phyloP scores from a whole-genome alignment of 2,888 invertebrate species.

The Matsumyia berberina region DNA sequence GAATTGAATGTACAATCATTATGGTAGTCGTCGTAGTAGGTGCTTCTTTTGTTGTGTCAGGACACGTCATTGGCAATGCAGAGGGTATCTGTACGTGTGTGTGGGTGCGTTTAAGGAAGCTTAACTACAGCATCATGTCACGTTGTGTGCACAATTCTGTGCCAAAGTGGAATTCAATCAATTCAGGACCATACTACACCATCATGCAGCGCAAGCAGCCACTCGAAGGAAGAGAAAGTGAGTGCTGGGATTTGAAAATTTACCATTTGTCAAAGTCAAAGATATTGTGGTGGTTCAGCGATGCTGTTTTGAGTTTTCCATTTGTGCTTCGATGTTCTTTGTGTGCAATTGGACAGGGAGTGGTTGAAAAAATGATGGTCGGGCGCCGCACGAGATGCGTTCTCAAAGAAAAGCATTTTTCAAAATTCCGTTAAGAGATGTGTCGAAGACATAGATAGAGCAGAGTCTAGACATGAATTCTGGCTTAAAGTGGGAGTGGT shows the following conservation, averaged over 20 bases:
- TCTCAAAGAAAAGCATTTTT: constrained; percentile 44
- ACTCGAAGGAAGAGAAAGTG: constrained; percentile 35
- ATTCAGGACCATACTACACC: constrained; percentile 64
- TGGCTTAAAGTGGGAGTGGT: constrained; percentile 1
- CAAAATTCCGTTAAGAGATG: constrained; percentile 24
- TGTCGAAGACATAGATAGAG: constrained; percentile 7
- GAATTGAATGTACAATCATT: constrained; percentile 73
- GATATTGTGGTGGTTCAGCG: constrained; percentile 60
- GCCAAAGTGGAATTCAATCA: constrained; percentile 70
- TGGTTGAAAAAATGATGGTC: constrained; percentile 30
- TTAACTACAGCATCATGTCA: constrained; percentile 66
- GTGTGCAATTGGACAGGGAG: constrained; percentile 9
- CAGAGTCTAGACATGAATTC: constrained; percentile 42
- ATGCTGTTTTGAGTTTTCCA: constrained; percentile 64
- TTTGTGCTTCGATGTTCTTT: constrained; percentile 37
- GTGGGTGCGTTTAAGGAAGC: constrained; percentile 47
- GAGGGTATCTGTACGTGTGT: constrained; percentile 4
- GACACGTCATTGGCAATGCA: constrained; percentile 64
- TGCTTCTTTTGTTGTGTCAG: constrained; percentile 51
- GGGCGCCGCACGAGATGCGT: not conserved
- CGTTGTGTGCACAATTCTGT: constrained; percentile 48
- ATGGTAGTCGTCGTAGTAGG: constrained; percentile 43
- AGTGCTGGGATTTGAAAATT: constrained; percentile 64
- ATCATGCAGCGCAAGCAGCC: not conserved
- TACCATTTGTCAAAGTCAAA: constrained; percentile 73